These are phyloP conservation scores for Paramormyrops hopkinsi DNA, from an alignment of 2,797 vertebrate genomes.

Conservation along the genomic window DNA sequence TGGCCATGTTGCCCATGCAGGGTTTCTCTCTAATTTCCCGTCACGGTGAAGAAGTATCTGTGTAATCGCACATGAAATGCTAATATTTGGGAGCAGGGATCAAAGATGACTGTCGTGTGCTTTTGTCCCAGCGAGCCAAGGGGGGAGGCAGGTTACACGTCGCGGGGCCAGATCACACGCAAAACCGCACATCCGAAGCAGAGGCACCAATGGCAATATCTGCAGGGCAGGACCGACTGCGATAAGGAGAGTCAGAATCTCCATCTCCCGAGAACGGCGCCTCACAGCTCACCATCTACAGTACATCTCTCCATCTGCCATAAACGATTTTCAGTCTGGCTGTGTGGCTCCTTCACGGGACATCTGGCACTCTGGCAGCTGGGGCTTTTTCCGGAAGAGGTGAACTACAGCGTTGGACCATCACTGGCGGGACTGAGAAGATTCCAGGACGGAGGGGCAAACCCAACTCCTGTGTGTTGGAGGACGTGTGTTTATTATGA, in stretches of 20 bases:
- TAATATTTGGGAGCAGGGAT: constrained; percentile 31
- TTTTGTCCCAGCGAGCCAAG: neutral
- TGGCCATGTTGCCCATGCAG: neutral
- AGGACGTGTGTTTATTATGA: constrained; percentile 54
- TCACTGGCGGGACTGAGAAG: neutral
- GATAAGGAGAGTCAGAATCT: neutral
- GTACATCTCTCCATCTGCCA: neutral
- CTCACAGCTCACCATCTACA: neutral
- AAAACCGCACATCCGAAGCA: neutral
- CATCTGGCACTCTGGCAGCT: neutral
- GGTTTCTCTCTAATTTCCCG: neutral
- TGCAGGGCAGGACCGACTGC: neutral
- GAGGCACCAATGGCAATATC: neutral
- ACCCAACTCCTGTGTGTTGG: constrained; percentile 41
- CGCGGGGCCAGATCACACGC: neutral
- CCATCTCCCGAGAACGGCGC: neutral
- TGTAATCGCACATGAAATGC: constrained; percentile 61
- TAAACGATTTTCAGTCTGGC: too few species aligned
- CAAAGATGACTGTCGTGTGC: neutral
- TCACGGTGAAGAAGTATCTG: constrained; percentile 42
- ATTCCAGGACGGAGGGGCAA: neutral
- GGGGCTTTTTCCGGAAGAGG: neutral
- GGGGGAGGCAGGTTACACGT: neutral
- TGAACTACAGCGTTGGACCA: neutral
- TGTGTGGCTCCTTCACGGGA: neutral